phyloP scores from a whole-genome alignment of 2,113 vertebrate genomes.

The Corvus moneduloides region DNA sequence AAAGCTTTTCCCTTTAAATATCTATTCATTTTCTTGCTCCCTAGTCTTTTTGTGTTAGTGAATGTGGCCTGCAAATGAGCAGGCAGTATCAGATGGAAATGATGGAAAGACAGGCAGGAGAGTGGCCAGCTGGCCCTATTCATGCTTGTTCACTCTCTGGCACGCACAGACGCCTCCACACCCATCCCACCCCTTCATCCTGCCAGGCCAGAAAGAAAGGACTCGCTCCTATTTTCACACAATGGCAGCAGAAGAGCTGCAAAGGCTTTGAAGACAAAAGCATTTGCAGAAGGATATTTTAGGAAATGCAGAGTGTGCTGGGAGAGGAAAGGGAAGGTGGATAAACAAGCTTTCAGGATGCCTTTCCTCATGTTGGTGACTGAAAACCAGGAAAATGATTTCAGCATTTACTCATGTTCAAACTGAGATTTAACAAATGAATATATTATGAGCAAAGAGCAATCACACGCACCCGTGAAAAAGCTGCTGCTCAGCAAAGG shows the following conservation, averaged over 20 bases:
- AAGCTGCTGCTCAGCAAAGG: not conserved
- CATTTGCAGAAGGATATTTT: not conserved
- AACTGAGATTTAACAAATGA: not conserved
- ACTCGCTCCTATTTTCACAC: not conserved
- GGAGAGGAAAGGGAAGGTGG: not conserved
- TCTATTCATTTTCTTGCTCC: not conserved
- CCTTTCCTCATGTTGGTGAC: not conserved
- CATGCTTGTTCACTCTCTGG: slow-evolving; percentile 38
- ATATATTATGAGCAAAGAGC: not conserved
- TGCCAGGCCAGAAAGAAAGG: not conserved
- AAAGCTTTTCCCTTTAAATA: slow-evolving; percentile 54
- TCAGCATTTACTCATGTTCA: not conserved
- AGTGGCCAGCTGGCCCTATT: slow-evolving; percentile 54
- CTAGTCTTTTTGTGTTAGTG: slow-evolving; percentile 10
- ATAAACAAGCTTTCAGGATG: not conserved
- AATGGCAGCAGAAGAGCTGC: not conserved
- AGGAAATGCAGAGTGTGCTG: not conserved
- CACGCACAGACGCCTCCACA: not conserved
- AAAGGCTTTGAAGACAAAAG: not conserved
- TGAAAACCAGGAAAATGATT: not conserved
- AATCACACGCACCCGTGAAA: not conserved
- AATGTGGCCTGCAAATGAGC: slow-evolving; percentile 4
- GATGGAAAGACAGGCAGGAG: not conserved
- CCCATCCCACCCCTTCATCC: slow-evolving; percentile 10
- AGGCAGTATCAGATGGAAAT: slow-evolving; percentile 31